Conservation (phyloP, 1,140 invertebrate species). For the Neodiprion virginianus region DNA sequence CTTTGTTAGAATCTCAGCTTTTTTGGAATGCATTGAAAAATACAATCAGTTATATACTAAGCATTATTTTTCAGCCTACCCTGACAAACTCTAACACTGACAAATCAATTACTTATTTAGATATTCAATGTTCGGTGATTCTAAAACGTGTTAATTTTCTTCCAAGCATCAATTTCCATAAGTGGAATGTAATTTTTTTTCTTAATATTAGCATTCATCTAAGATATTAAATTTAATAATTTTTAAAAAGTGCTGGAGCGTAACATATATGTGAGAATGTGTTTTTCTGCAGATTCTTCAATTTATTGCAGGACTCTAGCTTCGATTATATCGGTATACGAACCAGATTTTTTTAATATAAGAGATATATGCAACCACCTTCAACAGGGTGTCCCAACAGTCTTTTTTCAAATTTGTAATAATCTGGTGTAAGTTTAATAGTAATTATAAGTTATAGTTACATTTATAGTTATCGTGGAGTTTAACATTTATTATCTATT, state of each 20-base stretch:
- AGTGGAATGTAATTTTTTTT: neutral
- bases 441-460: neutral
- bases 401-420: constrained; percentile 8
- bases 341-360: constrained; percentile 3
- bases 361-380: neutral
- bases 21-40: neutral
- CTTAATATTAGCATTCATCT: neutral
- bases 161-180: neutral
- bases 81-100: too few species aligned
- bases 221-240: neutral
- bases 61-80: neutral
- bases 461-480: neutral
- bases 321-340: neutral
- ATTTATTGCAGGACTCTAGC: neutral
- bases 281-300: neutral
- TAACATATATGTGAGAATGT: too few species aligned
- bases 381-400: neutral
- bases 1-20: neutral
- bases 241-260: neutral
- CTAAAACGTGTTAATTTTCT: too few species aligned
- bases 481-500: neutral
- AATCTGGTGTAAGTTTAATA: neutral
- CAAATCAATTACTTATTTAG: too few species aligned
- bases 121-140: too few species aligned
- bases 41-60: neutral